Percentiles rank a stretch among this genome's conserved stretches.
Evolutionary conservation across 2,888 invertebrate species (phyloP).

Genomic region (Rhyacophila evoluta): DNA sequence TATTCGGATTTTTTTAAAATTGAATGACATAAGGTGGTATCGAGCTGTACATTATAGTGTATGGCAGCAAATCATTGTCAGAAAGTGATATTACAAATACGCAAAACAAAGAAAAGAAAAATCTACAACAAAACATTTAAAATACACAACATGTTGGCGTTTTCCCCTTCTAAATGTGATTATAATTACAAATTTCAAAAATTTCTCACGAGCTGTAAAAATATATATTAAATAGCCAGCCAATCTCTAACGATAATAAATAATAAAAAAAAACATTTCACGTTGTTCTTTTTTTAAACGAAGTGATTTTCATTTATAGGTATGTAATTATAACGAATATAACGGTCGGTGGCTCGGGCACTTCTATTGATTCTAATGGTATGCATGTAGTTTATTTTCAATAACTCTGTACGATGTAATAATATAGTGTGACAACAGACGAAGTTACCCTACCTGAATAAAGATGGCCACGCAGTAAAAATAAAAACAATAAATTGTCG

Average conservation of each 20-base stretch:
- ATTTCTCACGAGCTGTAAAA: background rate
- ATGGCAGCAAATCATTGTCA: no score
- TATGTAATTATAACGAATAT: background rate
- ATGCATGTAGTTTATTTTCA: background rate
- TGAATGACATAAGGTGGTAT: no score
- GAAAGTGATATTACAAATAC: no score
- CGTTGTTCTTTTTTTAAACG: background rate
- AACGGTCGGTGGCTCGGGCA: slow-evolving; percentile 9
- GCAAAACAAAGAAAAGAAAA: no score
- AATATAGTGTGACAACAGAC: background rate
- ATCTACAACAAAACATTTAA: background rate
- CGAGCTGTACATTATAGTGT: no score
- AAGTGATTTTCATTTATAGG: background rate
- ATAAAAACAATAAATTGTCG: background rate
- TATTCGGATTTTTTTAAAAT: no score
- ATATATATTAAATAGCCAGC: background rate
- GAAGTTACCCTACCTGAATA: background rate
- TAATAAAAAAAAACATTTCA: background rate
- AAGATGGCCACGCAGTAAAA: slow-evolving; percentile 12
- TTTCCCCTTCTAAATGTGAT: background rate
- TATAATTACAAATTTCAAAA: background rate
- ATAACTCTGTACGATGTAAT: background rate
- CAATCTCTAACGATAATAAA: background rate
- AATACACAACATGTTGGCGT: background rate
- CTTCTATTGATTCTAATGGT: slow-evolving; percentile 17